A percentile compares a stretch with the other conserved stretches of the same genome.
Evolutionary conservation across 1,140 invertebrate species (phyloP).

Genomic region (Drosophila triauraria): DNA sequence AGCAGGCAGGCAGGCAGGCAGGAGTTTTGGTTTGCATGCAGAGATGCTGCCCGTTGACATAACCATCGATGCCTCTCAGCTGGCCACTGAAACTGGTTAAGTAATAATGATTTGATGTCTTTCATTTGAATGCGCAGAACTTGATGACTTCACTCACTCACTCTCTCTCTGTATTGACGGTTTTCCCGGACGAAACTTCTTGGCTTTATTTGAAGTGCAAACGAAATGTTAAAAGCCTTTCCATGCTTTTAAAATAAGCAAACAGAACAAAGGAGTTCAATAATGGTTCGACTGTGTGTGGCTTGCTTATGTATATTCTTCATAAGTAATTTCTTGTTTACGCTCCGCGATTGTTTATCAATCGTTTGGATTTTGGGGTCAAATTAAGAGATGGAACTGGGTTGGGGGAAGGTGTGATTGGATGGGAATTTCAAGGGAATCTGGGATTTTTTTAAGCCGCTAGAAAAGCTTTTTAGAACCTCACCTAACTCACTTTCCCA

Average conservation of each 20-base stretch:
- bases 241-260: slow-evolving; percentile 40
- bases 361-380: slow-evolving; percentile 16
- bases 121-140: slow-evolving; percentile 46
- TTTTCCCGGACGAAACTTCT: slow-evolving; percentile 15
- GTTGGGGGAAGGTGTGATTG: slow-evolving; percentile 21
- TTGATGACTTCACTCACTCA: slow-evolving; percentile 11
- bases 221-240: slow-evolving; percentile 51
- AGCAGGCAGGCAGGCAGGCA: slow-evolving; percentile 18
- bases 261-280: slow-evolving; percentile 38
- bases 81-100: slow-evolving; percentile 55
- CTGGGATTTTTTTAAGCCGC: slow-evolving; percentile 10
- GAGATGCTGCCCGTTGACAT: slow-evolving; percentile 62
- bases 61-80: slow-evolving; percentile 55
- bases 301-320: slow-evolving; percentile 11
- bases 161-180: slow-evolving; percentile 10
- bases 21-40: slow-evolving; percentile 55
- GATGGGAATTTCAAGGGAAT: slow-evolving; percentile 3
- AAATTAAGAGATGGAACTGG: slow-evolving; percentile 20
- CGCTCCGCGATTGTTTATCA: slow-evolving; percentile 46
- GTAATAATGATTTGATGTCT: slow-evolving; percentile 38
- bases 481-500: slow-evolving; percentile 35
- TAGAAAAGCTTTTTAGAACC: slow-evolving; percentile 47
- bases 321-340: slow-evolving; percentile 41
- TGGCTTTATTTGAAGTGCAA: slow-evolving; percentile 26
- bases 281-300: slow-evolving; percentile 15